A percentile compares a stretch with the other conserved stretches of the same genome.
These are phyloP conservation scores for Indicator maculatus DNA, from an alignment of 2,113 vertebrate genomes.

Conservation along the genomic window DNA sequence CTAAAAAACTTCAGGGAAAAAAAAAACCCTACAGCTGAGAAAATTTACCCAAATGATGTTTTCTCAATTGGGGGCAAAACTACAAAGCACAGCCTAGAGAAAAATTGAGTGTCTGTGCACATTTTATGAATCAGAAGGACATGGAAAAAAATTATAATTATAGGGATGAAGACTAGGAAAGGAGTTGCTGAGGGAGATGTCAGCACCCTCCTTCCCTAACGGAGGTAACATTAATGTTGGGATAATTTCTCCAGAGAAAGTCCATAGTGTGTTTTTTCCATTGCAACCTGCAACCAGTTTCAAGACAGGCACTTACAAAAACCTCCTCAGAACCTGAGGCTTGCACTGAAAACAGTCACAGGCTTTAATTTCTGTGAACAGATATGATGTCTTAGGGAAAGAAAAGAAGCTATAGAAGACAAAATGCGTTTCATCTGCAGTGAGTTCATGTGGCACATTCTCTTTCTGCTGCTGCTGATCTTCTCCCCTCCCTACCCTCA, in stretches of 20 bases:
- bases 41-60: background rate
- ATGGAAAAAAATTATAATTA: background rate
- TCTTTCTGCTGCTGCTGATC: background rate
- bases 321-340: background rate
- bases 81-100: background rate
- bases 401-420: background rate
- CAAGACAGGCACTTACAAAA: background rate
- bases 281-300: background rate
- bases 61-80: background rate
- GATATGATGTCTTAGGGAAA: background rate
- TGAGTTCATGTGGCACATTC: background rate
- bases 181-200: background rate
- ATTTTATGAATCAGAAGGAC: background rate
- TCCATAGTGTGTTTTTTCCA: background rate
- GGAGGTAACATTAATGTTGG: background rate
- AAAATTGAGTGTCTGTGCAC: background rate
- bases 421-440: conserved; percentile 10
- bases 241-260: background rate
- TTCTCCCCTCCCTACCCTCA: background rate
- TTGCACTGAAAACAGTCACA: background rate
- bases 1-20: accelerated
- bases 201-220: background rate
- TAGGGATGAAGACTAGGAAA: background rate
- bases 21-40: background rate
- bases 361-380: background rate